A percentile compares a stretch with the other conserved stretches of the same genome.
Conservation (phyloP, 2,797 vertebrate species). For the Diglossa cyanea region DNA sequence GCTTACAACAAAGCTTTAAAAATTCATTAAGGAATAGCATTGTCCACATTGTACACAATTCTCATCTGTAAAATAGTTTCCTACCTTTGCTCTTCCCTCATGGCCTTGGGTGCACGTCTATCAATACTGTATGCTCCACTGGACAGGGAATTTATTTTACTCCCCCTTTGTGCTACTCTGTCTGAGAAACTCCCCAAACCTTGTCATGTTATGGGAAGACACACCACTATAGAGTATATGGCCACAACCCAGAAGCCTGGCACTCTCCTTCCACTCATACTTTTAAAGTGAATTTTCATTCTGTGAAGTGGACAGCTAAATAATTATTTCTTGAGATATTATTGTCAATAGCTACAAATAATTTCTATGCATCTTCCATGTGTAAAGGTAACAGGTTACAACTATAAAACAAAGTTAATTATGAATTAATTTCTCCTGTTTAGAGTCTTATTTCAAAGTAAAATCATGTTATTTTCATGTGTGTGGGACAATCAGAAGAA, state of each 20-base stretch:
- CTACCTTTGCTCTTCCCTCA: fast-evolving
- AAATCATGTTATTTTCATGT: neutral
- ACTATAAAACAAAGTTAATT: neutral
- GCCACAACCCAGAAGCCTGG: neutral
- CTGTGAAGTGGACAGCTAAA: neutral
- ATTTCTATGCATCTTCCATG: neutral
- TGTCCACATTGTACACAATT: neutral
- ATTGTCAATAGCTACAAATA: neutral
- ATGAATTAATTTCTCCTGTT: neutral
- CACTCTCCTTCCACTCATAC: neutral
- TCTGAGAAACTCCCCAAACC: neutral
- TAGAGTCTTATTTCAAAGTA: neutral
- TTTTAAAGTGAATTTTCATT: neutral
- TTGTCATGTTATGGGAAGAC: neutral
- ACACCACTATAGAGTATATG: neutral
- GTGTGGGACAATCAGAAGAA: neutral
- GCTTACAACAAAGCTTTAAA: neutral
- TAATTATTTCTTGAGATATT: neutral
- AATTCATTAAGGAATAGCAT: neutral
- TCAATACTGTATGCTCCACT: neutral
- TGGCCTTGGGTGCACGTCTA: neutral
- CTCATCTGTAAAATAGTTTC: neutral
- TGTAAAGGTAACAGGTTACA: neutral
- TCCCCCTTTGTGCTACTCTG: neutral
- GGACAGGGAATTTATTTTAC: neutral